Base-by-base conservation (phyloP, 92 coral and sea anemone genomes). In the Epizoanthus ramosus region DNA sequence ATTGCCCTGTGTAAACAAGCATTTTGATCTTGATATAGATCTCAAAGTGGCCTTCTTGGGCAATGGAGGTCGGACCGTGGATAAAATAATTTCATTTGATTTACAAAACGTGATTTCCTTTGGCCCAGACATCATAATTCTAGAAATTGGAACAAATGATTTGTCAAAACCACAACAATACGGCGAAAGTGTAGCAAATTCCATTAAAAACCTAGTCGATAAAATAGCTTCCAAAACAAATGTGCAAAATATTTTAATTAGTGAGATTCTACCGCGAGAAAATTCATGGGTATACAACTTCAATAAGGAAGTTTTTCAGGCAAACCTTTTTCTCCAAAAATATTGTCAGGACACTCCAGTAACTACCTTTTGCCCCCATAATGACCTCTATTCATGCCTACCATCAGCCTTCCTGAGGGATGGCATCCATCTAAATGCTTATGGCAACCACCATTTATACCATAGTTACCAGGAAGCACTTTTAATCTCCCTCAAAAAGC, bases 61-160 rank as follows among this genome's bases (percentile, higher is more conserved):
- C 4, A 37, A 54, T 24, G 86, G 86, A 54, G 86, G 86, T 7
- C 80, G 71, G 18, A 83, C 86, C 33, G 72, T 71, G 3, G 63
- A 24, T 5, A 28, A 43, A 31, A 58, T 80, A 53, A 21, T 35
- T 12, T 71, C 39, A 54, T 16, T 15, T 19, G 74, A 80, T 33
- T 14, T 80, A 45, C 74, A n/a, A n/a, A n/a, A n/a, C n/a, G n/a
- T n/a, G n/a, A n/a, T n/a, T 56, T 0, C 45, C 5, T 65, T 43
- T 15, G 8, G 50, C 15, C 84, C 84, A 3, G 43, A 16, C 59
- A 79, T 57, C 24, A 16, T 82, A 1, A 31, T 68, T 9, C 15
- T 82, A 8, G 86, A 82, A 57, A 69, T 83, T 12, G 86, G 86
- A 7, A 57, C 86, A 39, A 83, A 72, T 47, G 86, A 83, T 31